Evolutionary conservation across 2,797 vertebrate genomes (phyloP), one percentile per base, ranked within the genome.

Genomic region (Myotis findleyi): DNA sequence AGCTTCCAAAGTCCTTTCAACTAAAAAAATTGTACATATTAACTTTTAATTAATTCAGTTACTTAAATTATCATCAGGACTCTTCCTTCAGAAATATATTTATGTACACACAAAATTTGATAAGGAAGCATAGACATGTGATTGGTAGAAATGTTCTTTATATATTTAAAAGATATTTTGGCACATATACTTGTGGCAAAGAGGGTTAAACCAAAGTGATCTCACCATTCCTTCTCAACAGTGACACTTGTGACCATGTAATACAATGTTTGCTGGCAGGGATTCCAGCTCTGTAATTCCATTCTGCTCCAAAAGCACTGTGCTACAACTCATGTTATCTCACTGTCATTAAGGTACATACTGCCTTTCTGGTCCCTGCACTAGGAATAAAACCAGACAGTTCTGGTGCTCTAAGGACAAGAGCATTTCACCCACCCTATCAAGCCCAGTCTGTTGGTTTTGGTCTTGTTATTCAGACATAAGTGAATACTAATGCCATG

Each of bases 401-500:
- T 66, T 95, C 89, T 97, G 89, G 82, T 73, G 66, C 1, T 0
- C 87, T 97, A 95, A 95, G 96, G 91, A 95, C 86, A 97, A 96
- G 89, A 71, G 21, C 73, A 85, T 94, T 93, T 94, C 95, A 97
- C 87, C 81, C 95, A 97, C 87, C 81, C 81, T 96, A 90, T 95
- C 97, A 97, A 97, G 95, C 27, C 87, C 90, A 87, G 84, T 94
- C 95, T 97, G 94, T 55, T 98, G 92, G 75, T 97, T 96, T 97
- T 95, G 92, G 91, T 97, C 95, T 97, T 94, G 73, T 90, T 94
- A 68, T 94, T 97, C 92, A 97, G 57, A 95, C 92, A 30, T 33
- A 95, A 97, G 20, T 93, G 57, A 72, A 49, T 95, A 66, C 90
- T 96, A 96, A 95, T 96, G 66, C 49, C 94, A 97, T 94, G 93